phyloP scores from a whole-genome alignment of 1,140 invertebrate species.

The Melanaphis sacchari region DNA sequence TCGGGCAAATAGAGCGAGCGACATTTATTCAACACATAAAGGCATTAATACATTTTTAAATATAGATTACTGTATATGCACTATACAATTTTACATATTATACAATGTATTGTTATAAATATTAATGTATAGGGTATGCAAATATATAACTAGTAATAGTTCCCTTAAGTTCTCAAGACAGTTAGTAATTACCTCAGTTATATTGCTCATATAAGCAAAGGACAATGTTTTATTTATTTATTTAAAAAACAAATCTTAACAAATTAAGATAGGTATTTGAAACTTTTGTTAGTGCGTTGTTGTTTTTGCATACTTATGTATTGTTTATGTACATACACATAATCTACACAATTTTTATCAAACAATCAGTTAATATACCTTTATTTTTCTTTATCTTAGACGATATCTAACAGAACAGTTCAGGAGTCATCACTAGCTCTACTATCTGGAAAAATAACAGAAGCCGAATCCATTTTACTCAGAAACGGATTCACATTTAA shows the following conservation, averaged over 20 bases:
- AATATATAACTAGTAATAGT: not conserved
- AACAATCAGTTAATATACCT: not conserved
- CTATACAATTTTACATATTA: not conserved
- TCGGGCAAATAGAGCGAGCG: conserved; percentile 90
- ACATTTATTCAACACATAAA: conserved; percentile 87
- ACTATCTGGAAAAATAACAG: conserved; percentile 77
- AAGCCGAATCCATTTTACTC: conserved; percentile 83
- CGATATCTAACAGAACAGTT: conserved; percentile 67
- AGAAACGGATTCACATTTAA: conserved; percentile 78
- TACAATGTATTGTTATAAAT: not conserved
- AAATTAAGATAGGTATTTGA: not conserved
- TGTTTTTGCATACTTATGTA: not conserved
- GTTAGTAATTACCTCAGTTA: not conserved
- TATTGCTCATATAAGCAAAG: not conserved
- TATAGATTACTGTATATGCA: not conserved
- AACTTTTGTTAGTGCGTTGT: not conserved
- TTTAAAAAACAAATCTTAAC: not conserved
- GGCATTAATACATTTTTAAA: conserved; percentile 63
- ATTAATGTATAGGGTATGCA: not conserved
- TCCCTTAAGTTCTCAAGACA: not conserved
- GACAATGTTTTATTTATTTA: not conserved
- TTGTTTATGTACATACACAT: not conserved
- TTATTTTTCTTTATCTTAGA: conserved; percentile 62
- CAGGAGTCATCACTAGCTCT: conserved; percentile 82
- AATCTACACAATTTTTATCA: too few species aligned